Conservation (phyloP, 2,113 vertebrate species). For the Scolopax mira region DNA sequence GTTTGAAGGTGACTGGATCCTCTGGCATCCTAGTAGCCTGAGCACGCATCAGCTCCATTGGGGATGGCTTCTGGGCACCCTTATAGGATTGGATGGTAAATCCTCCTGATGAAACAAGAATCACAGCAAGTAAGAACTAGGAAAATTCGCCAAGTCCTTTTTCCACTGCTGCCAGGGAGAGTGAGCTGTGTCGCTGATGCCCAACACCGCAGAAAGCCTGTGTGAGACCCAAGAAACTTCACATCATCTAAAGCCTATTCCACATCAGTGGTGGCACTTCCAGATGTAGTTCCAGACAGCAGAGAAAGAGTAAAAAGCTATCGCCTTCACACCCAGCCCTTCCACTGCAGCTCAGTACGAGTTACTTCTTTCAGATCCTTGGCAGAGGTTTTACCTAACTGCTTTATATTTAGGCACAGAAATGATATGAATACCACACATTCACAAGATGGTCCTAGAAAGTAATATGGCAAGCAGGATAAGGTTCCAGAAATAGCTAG, state of each 20-base stretch:
- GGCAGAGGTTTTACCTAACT: neutral
- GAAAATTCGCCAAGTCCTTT: neutral
- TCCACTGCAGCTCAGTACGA: neutral
- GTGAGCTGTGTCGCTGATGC: neutral
- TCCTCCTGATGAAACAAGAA: constrained; percentile 62
- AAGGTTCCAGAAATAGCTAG: neutral
- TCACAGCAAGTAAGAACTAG: neutral
- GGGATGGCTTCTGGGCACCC: constrained; percentile 87
- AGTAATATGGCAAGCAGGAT: neutral
- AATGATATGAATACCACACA: neutral
- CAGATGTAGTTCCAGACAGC: neutral
- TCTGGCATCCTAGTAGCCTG: constrained; percentile 82
- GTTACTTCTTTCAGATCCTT: neutral
- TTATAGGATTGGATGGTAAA: constrained; percentile 88
- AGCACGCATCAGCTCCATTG: constrained; percentile 87
- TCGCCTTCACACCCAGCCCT: neutral
- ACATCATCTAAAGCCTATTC: neutral
- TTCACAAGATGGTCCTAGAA: neutral
- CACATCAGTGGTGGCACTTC: neutral
- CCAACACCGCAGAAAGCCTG: neutral
- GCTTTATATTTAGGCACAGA: neutral
- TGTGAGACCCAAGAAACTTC: neutral
- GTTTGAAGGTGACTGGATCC: constrained; percentile 78
- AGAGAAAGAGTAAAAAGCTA: neutral
- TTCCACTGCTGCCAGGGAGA: neutral